A percentile compares a stretch with the other conserved stretches of the same genome.
These are phyloP conservation scores for Gorsachius goisagi DNA, from an alignment of 2,113 vertebrate genomes.

Conservation along the genomic window DNA sequence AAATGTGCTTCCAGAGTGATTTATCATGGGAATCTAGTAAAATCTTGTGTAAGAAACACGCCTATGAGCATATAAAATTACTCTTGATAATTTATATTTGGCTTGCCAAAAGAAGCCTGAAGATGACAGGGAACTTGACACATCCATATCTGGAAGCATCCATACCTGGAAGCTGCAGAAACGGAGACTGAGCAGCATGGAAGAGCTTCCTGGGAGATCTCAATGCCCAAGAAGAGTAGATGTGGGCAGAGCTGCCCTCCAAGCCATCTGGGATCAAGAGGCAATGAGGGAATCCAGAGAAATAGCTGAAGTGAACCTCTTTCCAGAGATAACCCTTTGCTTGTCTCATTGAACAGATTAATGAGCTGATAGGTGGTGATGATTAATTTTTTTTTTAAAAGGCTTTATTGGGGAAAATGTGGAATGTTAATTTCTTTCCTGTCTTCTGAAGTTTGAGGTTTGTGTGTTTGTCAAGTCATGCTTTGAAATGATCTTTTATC, in stretches of 20 bases:
- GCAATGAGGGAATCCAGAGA: not conserved
- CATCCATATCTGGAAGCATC: not conserved
- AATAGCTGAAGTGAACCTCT: not conserved
- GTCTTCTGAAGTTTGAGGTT: conserved; percentile 3
- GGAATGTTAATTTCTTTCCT: not conserved
- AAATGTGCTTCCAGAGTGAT: not conserved
- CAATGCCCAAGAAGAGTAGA: not conserved
- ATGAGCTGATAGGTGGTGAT: not conserved
- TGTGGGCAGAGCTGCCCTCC: not conserved
- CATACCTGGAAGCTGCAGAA: not conserved
- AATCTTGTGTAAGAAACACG: not conserved
- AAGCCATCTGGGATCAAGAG: not conserved
- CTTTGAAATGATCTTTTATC: not conserved
- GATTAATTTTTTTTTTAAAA: not conserved
- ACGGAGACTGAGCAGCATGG: not conserved
- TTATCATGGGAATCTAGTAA: not conserved
- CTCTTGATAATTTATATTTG: not conserved
- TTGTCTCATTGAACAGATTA: not conserved
- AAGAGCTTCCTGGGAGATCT: not conserved
- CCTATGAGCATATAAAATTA: not conserved
- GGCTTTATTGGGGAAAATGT: not conserved
- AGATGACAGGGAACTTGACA: not conserved
- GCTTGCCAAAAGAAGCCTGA: not conserved
- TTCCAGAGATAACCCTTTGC: not conserved
- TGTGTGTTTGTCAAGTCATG: not conserved